Evolutionary conservation across 2,797 vertebrate species (phyloP).

Genomic region (Chelonia mydas): DNA sequence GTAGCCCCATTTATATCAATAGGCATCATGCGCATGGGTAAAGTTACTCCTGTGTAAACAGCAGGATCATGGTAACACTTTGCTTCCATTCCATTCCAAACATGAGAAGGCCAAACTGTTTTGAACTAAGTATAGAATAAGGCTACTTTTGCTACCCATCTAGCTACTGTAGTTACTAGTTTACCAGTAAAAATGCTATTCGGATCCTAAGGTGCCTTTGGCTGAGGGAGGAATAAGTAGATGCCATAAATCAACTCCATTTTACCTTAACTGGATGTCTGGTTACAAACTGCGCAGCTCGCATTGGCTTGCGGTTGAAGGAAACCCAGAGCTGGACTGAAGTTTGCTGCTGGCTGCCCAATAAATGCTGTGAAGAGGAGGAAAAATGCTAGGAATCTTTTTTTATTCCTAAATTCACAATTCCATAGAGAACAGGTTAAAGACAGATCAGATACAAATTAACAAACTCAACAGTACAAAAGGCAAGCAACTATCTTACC

Average conservation of each 20-base stretch:
- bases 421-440: accelerated
- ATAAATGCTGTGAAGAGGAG: constrained; percentile 80
- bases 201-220: not conserved
- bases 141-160: not conserved
- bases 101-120: not conserved
- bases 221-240: not conserved
- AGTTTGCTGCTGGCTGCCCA: constrained; percentile 83
- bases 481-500: too few relatives aligned
- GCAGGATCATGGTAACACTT: not conserved
- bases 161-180: not conserved
- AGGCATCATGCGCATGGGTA: not conserved
- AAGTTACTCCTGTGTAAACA: not conserved
- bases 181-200: not conserved
- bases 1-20: not conserved
- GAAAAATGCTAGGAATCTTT: not conserved
- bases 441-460: not conserved
- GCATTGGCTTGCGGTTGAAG: constrained; percentile 96
- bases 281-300: constrained; percentile 94
- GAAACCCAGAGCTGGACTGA: constrained; percentile 98
- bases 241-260: constrained; percentile 37
- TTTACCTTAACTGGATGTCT: constrained; percentile 94
- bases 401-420: accelerated
- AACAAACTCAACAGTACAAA: accelerated
- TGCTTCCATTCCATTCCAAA: not conserved
- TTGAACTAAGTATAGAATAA: not conserved